Evolutionary conservation across 2,113 vertebrate genomes (phyloP).

Genomic region (Falcunculus frontatus): DNA sequence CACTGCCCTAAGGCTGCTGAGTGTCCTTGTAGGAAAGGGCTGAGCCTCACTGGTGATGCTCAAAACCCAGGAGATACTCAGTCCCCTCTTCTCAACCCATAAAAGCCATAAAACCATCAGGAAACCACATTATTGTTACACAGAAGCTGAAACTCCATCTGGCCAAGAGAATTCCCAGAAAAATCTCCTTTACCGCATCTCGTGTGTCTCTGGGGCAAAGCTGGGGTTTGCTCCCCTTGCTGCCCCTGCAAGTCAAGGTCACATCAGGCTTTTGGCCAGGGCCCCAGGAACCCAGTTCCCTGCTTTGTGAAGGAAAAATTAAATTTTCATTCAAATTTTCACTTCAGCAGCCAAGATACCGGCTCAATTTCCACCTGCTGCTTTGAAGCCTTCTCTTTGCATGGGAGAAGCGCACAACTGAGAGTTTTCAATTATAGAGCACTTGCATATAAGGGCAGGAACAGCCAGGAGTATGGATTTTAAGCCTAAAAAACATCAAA

Average conservation of each 20-base stretch:
- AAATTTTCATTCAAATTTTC: slow-evolving; percentile 45
- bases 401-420: not conserved
- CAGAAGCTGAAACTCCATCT: not conserved
- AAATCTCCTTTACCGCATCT: not conserved
- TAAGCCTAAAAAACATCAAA: not conserved
- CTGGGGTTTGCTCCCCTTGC: not conserved
- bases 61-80: not conserved
- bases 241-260: not conserved
- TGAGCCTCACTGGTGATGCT: not conserved
- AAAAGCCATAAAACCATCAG: not conserved
- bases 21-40: not conserved
- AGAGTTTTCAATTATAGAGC: slow-evolving; percentile 50
- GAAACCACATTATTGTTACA: not conserved
- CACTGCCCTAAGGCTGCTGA: not conserved
- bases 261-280: rapidly evolving
- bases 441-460: not conserved
- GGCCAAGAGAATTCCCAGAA: not conserved
- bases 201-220: not conserved
- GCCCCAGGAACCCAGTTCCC: not conserved
- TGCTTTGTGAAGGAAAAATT: not conserved
- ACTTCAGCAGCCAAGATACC: not conserved
- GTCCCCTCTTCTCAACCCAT: not conserved
- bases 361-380: slow-evolving; percentile 62
- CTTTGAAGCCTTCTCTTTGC: not conserved
- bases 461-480: not conserved